A percentile compares a stretch with the other conserved stretches of the same genome.
These are phyloP conservation scores for Gadus macrocephalus DNA, from an alignment of 2,113 vertebrate species.

Conservation along the genomic window DNA sequence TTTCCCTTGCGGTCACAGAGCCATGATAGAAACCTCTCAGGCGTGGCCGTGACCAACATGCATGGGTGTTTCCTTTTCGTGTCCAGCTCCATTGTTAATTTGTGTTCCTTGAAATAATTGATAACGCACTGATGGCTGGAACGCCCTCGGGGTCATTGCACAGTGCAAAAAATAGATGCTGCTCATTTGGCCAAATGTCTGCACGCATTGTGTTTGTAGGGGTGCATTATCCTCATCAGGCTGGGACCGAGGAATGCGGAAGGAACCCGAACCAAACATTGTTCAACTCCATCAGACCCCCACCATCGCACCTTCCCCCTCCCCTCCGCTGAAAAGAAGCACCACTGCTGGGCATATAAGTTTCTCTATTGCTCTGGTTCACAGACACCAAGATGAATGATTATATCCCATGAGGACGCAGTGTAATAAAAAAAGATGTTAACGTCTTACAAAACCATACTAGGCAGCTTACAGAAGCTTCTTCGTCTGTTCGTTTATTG, in stretches of 20 bases:
- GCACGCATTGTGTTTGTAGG: background rate
- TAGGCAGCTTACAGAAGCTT: too few species aligned
- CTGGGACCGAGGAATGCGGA: too few species aligned
- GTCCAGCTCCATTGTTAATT: slow-evolving; percentile 44
- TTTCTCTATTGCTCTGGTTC: slow-evolving; percentile 10
- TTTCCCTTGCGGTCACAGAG: slow-evolving; percentile 22
- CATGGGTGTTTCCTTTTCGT: slow-evolving; percentile 51
- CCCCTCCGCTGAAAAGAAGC: too few species aligned
- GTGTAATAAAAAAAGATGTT: slow-evolving; percentile 5
- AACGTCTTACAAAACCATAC: slow-evolving; percentile 11
- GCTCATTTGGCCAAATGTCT: background rate
- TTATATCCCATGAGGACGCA: too few species aligned
- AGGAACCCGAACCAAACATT: too few species aligned
- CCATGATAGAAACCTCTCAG: slow-evolving; percentile 31
- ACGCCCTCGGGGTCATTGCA: slow-evolving; percentile 36
- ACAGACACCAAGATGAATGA: background rate
- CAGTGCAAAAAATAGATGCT: slow-evolving; percentile 12
- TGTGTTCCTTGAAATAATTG: slow-evolving; percentile 58
- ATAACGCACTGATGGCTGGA: slow-evolving; percentile 36
- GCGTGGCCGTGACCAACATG: slow-evolving; percentile 37
- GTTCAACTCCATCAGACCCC: too few species aligned
- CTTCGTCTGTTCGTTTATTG: too few species aligned
- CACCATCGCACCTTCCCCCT: too few species aligned
- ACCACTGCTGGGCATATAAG: background rate
- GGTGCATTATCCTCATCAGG: too few species aligned